phyloP scores from a whole-genome alignment of 2,113 vertebrate genomes.

The Apodemus sylvaticus region DNA sequence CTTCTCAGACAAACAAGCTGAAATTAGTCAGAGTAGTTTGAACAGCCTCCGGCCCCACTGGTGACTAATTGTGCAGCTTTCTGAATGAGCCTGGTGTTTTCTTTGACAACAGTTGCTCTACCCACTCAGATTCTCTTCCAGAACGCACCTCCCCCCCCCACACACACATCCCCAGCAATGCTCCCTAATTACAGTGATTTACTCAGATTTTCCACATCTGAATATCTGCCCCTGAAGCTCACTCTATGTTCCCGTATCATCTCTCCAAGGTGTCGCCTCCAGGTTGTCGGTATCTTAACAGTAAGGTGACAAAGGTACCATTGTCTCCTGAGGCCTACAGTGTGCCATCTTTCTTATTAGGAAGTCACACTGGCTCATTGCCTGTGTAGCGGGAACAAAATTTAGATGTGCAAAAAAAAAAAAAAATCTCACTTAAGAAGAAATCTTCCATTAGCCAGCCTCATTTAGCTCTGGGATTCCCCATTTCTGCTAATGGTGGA shows the following conservation, averaged over 20 bases:
- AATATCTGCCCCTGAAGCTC: slow-evolving; percentile 1
- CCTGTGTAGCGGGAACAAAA: neutral
- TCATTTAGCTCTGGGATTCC: neutral
- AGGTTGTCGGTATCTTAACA: neutral
- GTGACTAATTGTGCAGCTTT: slow-evolving; percentile 63
- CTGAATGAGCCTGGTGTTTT: slow-evolving; percentile 56
- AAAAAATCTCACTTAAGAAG: neutral
- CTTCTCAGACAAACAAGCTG: slow-evolving; percentile 57
- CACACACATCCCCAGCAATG: neutral
- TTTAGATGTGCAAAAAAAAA: neutral
- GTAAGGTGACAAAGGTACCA: neutral
- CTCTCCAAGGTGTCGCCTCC: neutral
- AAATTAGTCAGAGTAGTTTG: slow-evolving; percentile 67
- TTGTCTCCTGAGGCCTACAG: neutral
- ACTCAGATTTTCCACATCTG: slow-evolving; percentile 62
- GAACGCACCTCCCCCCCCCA: neutral
- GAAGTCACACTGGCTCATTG: neutral
- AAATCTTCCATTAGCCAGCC: neutral
- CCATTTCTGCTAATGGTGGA: neutral
- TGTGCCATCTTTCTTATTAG: neutral
- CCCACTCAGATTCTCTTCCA: slow-evolving; percentile 20
- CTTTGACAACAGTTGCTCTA: neutral
- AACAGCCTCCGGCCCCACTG: slow-evolving; percentile 1
- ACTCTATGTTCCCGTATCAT: neutral
- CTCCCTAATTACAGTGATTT: neutral